Base-by-base conservation (phyloP, 1,140 invertebrate species). In the Anadara kagoshimensis region DNA sequence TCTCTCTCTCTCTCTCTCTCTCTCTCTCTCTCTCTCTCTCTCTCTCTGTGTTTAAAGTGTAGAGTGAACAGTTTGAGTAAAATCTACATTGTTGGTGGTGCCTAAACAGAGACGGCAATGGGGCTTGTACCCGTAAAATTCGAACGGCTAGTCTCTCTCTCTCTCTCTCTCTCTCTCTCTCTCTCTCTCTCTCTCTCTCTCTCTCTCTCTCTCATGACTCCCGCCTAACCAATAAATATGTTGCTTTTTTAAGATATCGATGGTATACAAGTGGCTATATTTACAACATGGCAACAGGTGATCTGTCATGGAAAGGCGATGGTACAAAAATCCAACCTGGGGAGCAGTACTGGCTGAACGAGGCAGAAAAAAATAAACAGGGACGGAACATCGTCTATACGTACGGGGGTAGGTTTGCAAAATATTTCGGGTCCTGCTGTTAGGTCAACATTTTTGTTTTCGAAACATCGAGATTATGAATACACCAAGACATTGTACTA, bases 261-360 rank as follows among this genome's bases (percentile, higher is more conserved):
- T 83, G 79, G 79, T 80, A 69, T 70, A 82, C 82, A 7, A 81
- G 79, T 58, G 82, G 82, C 0, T 53, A 76, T 8, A 59, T 75
- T 22, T 71, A 71, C 22, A 62, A 75, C 12, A 76, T 77, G 54
- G 61, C 22, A 10, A 76, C 44, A 0, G 44, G 56, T 18, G 62
- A 69, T 18, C 51, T 80, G 29, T 54, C 22, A 61, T 83, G 82
- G 82, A 75, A 76, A 61, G 79, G 82, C 12, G 82, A 83, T 53
- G 78, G 78, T 36, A 81, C 67, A 7, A 43, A 45, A 16, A 65
- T 78, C 14, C 44, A 56, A 10, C 62, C 68, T 18, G 78, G 64
- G 11, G 18, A 63, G 0, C 67, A 73, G 16, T 76, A 59, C 54
- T 82, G 80, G 80, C 29, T 78, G 2, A 78, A 75, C 26, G 63